Conservation (phyloP, 2,113 vertebrate species). For the Melanerpes aurifrons region DNA sequence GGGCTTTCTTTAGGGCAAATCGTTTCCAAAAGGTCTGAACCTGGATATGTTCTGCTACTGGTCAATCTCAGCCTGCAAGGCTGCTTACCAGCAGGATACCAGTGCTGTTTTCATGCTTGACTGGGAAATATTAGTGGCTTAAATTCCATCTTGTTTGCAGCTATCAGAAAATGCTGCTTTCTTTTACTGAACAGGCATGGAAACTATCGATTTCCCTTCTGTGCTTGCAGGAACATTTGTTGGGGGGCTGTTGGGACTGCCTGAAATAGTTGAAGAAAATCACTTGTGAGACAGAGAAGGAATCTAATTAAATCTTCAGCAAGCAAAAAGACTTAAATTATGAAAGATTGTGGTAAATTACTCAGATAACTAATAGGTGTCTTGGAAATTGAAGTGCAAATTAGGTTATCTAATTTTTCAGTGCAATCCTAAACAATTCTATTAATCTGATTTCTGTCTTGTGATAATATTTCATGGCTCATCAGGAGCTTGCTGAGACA, state of each 20-base stretch:
- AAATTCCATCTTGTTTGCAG: conserved; percentile 59
- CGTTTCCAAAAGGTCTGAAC: neutral
- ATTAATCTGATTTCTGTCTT: conserved; percentile 57
- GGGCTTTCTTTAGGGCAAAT: conserved; percentile 7
- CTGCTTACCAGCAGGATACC: conserved; percentile 41
- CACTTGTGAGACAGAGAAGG: conserved; percentile 34
- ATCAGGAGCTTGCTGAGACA: conserved; percentile 51
- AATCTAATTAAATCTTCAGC: conserved; percentile 63
- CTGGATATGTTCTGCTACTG: conserved; percentile 11
- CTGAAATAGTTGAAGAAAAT: conserved; percentile 54
- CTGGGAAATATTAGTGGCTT: conserved; percentile 44
- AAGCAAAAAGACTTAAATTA: conserved; percentile 49
- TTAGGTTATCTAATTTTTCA: conserved; percentile 66
- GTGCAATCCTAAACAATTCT: conserved; percentile 19
- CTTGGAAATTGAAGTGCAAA: conserved; percentile 61
- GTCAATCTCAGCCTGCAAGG: neutral
- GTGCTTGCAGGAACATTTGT: conserved; percentile 21
- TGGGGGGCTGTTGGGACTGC: neutral
- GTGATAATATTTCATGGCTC: conserved; percentile 49
- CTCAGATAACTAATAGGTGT: conserved; percentile 50
- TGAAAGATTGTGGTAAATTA: conserved; percentile 41
- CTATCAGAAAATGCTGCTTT: conserved; percentile 14
- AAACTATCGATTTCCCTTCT: conserved; percentile 66
- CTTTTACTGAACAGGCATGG: conserved; percentile 42
- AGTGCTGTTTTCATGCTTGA: conserved; percentile 61